Conservation (phyloP, 2,888 invertebrate species). For the Cotesia congregata region DNA sequence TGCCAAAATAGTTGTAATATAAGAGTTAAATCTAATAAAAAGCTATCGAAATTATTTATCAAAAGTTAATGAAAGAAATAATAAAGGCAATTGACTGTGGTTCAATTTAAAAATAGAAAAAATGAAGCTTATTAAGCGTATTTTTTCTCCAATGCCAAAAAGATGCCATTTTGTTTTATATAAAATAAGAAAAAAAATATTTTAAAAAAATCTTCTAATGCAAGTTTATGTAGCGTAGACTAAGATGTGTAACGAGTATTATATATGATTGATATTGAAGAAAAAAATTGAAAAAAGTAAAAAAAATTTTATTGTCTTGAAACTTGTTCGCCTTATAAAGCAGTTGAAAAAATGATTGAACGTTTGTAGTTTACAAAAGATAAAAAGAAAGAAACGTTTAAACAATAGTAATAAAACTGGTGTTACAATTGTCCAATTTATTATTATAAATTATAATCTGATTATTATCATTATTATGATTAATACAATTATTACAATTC, state of each 20-base stretch:
- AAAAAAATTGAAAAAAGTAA: conserved; percentile 45
- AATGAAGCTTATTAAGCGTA: conserved; percentile 56
- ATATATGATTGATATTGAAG: conserved; percentile 36
- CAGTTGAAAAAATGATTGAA: conserved; percentile 48
- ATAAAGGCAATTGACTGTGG: conserved; percentile 38
- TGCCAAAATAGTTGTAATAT: conserved; percentile 70
- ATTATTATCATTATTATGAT: background rate
- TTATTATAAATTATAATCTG: background rate
- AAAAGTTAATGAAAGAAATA: conserved; percentile 26
- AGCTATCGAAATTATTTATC: conserved; percentile 60
- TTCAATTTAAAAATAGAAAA: conserved; percentile 41
- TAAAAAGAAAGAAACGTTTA: conserved; percentile 59
- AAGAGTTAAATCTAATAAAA: conserved; percentile 65
- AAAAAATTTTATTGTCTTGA: conserved; percentile 65
- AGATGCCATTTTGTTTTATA: conserved; percentile 69
- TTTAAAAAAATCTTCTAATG: conserved; percentile 50
- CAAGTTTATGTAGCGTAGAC: conserved; percentile 54
- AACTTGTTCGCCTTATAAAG: conserved; percentile 68
- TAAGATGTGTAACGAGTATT: conserved; percentile 57
- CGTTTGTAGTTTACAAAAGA: conserved; percentile 63
- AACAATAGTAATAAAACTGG: conserved; percentile 36
- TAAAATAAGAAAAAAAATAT: conserved; percentile 61
- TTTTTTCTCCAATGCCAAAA: conserved; percentile 71
- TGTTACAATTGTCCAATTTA: conserved; percentile 37
- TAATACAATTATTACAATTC: background rate